A percentile compares a stretch with the other conserved stretches of the same genome.
Conservation (phyloP, 2,113 vertebrate genomes). For the Cepphus grylle region DNA sequence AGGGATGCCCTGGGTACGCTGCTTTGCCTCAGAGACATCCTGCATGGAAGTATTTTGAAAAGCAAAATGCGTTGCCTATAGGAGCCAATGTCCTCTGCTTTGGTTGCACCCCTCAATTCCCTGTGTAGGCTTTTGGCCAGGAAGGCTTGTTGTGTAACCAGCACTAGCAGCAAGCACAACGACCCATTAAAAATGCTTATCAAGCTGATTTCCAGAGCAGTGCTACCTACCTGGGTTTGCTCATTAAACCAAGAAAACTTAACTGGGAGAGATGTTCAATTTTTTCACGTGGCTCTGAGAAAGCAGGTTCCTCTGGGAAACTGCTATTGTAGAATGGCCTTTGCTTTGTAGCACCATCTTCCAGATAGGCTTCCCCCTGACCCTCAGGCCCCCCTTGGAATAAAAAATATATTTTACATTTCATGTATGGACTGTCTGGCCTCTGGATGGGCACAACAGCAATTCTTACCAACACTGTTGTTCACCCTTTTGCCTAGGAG, state of each 20-base stretch:
- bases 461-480: neutral
- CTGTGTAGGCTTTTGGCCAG: neutral
- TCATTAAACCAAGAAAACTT: neutral
- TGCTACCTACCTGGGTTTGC: neutral
- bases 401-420: neutral
- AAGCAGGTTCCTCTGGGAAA: neutral
- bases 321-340: neutral
- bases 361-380: neutral
- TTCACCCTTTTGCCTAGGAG: neutral
- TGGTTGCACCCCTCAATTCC: neutral
- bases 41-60: neutral
- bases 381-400: neutral
- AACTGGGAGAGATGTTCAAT: neutral
- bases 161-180: neutral
- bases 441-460: neutral
- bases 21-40: neutral
- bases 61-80: neutral
- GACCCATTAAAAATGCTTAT: neutral
- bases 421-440: neutral
- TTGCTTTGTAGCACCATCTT: neutral
- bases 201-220: neutral
- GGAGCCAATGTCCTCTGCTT: neutral
- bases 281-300: neutral
- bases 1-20: rapidly evolving
- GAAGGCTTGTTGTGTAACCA: neutral